These are phyloP conservation scores for Phymastichus coffea DNA, from an alignment of 1,140 invertebrate species.

Conservation along the genomic window DNA sequence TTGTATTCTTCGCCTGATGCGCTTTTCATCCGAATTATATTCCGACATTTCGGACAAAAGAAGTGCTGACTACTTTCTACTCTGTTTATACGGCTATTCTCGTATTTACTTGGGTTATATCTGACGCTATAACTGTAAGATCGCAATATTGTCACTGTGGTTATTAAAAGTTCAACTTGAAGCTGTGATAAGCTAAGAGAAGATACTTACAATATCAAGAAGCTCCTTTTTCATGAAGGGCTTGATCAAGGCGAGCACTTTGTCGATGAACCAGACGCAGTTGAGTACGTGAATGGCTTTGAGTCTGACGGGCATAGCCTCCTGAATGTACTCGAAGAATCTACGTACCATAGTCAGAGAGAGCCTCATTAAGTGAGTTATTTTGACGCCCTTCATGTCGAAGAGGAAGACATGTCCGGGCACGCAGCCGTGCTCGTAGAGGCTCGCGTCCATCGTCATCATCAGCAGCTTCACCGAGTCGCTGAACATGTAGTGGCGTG, in stretches of 20 bases:
- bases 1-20: too few relatives aligned
- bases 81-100: too few relatives aligned
- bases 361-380: conserved; percentile 61
- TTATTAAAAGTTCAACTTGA: too few relatives aligned
- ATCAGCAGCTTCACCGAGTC: conserved; percentile 68
- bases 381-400: conserved; percentile 62
- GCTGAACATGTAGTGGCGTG: conserved; percentile 66
- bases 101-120: too few relatives aligned
- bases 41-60: too few relatives aligned
- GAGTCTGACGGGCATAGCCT: conserved; percentile 64
- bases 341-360: conserved; percentile 63
- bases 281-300: conserved; percentile 66
- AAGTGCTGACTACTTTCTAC: too few relatives aligned
- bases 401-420: conserved; percentile 65
- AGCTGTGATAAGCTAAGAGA: too few relatives aligned
- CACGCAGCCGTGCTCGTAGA: conserved; percentile 58
- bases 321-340: conserved; percentile 68
- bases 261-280: conserved; percentile 64
- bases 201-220: conserved; percentile 58
- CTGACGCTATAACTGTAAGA: too few relatives aligned
- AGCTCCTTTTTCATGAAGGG: conserved; percentile 68
- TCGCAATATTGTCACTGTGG: too few relatives aligned
- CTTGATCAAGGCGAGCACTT: conserved; percentile 61
- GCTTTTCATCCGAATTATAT: too few relatives aligned
- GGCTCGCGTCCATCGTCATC: conserved; percentile 68